A percentile compares a stretch with the other conserved stretches of the same genome.
Evolutionary conservation across 1,140 invertebrate genomes (phyloP).

Genomic region (Periplaneta americana): DNA sequence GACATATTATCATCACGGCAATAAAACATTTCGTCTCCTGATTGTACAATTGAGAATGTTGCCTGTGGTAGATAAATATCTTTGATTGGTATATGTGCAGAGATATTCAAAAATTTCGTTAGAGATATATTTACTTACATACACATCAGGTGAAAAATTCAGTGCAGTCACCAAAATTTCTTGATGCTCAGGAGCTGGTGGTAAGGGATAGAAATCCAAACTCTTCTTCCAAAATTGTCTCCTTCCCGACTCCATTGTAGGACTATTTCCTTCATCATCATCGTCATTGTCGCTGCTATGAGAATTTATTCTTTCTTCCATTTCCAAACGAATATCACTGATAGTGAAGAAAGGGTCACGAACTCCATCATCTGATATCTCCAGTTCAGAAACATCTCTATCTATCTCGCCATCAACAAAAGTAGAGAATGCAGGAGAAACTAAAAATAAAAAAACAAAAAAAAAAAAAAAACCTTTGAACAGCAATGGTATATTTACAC

Average conservation of each 20-base stretch:
- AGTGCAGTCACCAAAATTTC: background rate
- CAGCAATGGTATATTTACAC: background rate
- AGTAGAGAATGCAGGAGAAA: background rate
- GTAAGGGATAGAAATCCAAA: background rate
- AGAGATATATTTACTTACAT: background rate
- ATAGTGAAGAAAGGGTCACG: background rate
- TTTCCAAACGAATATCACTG: background rate
- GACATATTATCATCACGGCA: conserved; percentile 12
- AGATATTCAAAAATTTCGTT: background rate
- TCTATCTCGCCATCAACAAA: background rate
- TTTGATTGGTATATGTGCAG: too few relatives aligned
- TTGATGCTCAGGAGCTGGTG: background rate
- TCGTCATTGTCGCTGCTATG: background rate
- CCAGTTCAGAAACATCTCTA: background rate
- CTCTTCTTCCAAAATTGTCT: background rate
- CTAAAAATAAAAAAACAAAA: background rate
- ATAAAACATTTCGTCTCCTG: conserved; percentile 12
- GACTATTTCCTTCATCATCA: background rate
- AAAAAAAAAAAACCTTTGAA: too few relatives aligned
- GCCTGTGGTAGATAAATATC: too few relatives aligned
- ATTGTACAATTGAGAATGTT: background rate
- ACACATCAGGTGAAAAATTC: background rate
- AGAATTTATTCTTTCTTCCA: too few relatives aligned
- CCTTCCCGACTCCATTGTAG: background rate
- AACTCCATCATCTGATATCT: background rate